phyloP scores from a whole-genome alignment of 2,888 invertebrate species.

The Euclidia mi region DNA sequence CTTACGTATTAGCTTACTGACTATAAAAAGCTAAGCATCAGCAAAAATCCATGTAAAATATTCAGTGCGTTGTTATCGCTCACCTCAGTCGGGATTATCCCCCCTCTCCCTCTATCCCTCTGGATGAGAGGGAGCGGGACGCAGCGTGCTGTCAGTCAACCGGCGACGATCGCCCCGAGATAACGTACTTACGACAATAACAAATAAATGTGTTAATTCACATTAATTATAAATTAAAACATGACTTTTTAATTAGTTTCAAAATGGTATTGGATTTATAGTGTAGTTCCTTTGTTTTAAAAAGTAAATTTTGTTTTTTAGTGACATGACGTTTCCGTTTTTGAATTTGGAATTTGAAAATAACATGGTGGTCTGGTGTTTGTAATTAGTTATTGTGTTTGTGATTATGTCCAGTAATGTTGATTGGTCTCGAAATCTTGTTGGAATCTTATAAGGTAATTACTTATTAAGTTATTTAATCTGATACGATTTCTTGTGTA shows the following conservation, averaged over 20 bases:
- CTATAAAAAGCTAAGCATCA: slow-evolving; percentile 22
- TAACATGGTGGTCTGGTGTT: slow-evolving; percentile 43
- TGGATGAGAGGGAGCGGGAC: slow-evolving; percentile 71
- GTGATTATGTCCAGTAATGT: slow-evolving; percentile 66
- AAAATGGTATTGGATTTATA: slow-evolving; percentile 18
- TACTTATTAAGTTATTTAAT: slow-evolving; percentile 5
- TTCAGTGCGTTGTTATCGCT: slow-evolving; percentile 53
- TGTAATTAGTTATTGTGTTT: slow-evolving; percentile 37
- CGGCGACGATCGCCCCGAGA: slow-evolving; percentile 65
- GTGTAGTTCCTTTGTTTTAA: slow-evolving; percentile 20
- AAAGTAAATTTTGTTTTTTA: slow-evolving; percentile 9
- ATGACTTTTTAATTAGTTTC: slow-evolving; percentile 30
- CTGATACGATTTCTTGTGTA: slow-evolving; percentile 7
- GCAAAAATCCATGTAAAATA: slow-evolving; percentile 47
- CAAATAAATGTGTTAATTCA: slow-evolving; percentile 29
- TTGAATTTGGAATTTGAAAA: slow-evolving; percentile 36
- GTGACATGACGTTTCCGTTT: slow-evolving; percentile 43
- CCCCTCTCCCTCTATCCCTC: slow-evolving; percentile 73
- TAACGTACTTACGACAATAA: slow-evolving; percentile 59
- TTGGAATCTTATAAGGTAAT: slow-evolving; percentile 81
- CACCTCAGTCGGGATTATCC: slow-evolving; percentile 64
- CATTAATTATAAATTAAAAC: slow-evolving; percentile 25
- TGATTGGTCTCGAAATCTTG: slow-evolving; percentile 49
- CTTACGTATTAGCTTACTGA: slow-evolving; percentile 4
- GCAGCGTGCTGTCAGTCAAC: slow-evolving; percentile 72